Base-by-base conservation (phyloP, 2,888 invertebrate species). In the Plusia festucae region DNA sequence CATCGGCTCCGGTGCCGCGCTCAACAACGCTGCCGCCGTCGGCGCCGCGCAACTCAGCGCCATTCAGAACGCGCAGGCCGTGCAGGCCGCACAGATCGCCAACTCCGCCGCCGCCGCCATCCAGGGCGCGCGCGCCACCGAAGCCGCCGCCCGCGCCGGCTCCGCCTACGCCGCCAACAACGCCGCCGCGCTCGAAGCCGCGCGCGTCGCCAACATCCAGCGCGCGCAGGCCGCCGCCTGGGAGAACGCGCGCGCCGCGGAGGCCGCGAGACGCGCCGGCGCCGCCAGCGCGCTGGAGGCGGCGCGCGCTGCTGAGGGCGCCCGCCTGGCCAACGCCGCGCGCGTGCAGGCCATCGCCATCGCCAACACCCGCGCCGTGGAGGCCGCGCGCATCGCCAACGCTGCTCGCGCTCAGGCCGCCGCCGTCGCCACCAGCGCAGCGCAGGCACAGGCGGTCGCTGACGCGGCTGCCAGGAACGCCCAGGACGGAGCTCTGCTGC, bases 21-120 rank as follows among this genome's bases (percentile, higher is more conserved):
- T 94, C 51, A 94, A 93, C 82, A 91, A 88, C 70, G 94, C 93
- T 5, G 94, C 89, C 2, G 90, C 93, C 6, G 93, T 86, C 1
- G 93, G 94, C 11, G 93, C 93, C 24, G 92, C 94, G 46, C 94
- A 93, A 60, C 91, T 94, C 54, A 93, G 92, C 65, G 93, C 94
- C 49, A 93, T 94, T 68, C 94, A 94, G 68, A 94, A 94, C 81
- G 94, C 94, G 1, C 94, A 94, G 65, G 94, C 94, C n/a, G 93
- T 89, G 11, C 93, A 93, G 18, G 94, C 90, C 1, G 86, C 93
- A 2, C 90, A 93, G 69, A 93, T 94, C 75, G 93, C 90, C 24
- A 92, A 94, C 82, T 87, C 93, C 0, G 94, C 94, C 52, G 92
- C 93, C 15, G 93, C 92, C 27, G 94, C 93, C 44, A 94, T 94